Base-by-base conservation (phyloP, 92 coral and sea anemone species). In the Chrysogorgia sp. region DNA sequence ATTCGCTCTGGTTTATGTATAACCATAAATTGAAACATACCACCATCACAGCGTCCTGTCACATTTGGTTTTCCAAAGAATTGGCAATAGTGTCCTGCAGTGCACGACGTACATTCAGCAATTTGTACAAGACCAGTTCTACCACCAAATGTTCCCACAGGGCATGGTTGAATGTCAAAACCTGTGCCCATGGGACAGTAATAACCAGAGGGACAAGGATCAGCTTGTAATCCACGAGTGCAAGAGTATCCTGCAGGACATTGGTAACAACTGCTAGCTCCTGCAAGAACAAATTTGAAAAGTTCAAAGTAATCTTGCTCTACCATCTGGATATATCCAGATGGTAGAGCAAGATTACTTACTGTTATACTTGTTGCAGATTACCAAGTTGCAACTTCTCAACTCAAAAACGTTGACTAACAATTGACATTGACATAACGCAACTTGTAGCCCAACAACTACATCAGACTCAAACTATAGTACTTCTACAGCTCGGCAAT, bases 161-260 rank as follows among this genome's bases (percentile, higher is more conserved):
- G 99, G 74, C 99, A 96, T 2, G 99, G 99, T 48, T 72, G 80
- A 45, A 77, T 82, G 61, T 96, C 92, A 66, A 83, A 96, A 12
- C 99, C 99, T 66, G 96, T 90, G 10, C 90, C 91, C 10, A 49
- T 69, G 10, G 92, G 97, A 75, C 99, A 96, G 89, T 87, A 91
- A 82, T 60, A 91, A 20, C 99, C 99, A n/a, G 91, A 86, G 40
- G 99, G 99, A 82, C 99, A 96, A 52, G 90, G 92, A 78, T 96
- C 99, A 49, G 99, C 96, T 34, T 82, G 59, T 64, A 88, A 61
- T 20, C 87, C 96, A 28, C 76, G 55, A 56, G 90, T 96, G 53
- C 99, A 96, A 66, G 88, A 93, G 76, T 85, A 85, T 19, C 99
- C 99, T 28, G 90, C 97, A 5, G 99, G 99, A 25, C 99, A 96